Evolutionary conservation across 2,888 invertebrate species (phyloP).

Genomic region (Tipula helvola): DNA sequence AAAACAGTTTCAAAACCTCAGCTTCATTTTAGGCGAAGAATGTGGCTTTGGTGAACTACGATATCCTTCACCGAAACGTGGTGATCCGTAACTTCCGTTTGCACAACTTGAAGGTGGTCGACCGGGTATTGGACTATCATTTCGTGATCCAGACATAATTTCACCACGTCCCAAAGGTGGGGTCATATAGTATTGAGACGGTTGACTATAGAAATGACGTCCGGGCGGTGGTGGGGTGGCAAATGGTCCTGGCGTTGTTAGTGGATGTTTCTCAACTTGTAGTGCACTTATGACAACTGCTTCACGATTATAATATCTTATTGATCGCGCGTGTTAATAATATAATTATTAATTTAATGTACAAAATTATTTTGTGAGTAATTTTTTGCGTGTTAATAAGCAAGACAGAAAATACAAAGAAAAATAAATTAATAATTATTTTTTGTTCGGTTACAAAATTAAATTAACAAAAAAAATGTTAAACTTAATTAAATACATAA

Average conservation of each 20-base stretch:
- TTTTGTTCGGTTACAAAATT: not conserved
- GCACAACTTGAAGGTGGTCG: constrained; percentile 45
- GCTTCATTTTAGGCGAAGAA: constrained; percentile 84
- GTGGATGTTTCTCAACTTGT: constrained; percentile 85
- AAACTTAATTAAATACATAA: not conserved
- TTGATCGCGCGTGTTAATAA: not conserved
- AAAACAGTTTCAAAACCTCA: constrained; percentile 48
- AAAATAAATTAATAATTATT: not conserved
- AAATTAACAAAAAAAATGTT: not conserved
- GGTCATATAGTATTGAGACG: constrained; percentile 51
- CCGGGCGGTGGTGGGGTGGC: constrained; percentile 55
- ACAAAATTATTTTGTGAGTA: not conserved
- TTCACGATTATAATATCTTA: constrained; percentile 83
- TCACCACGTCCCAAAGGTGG: constrained; percentile 47
- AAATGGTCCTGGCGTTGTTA: constrained; percentile 75
- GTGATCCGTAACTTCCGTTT: constrained; percentile 45
- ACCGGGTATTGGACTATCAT: constrained; percentile 43
- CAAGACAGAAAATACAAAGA: constrained; percentile 9
- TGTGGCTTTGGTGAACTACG: constrained; percentile 52
- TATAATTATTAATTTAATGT: not conserved
- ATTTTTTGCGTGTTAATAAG: not conserved
- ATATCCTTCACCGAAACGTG: constrained; percentile 41
- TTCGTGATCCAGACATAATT: constrained; percentile 23
- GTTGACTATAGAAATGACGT: constrained; percentile 42
- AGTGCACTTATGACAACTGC: constrained; percentile 86